These are phyloP conservation scores for Platysteira castanea DNA, from an alignment of 2,113 vertebrate genomes.

Conservation along the genomic window DNA sequence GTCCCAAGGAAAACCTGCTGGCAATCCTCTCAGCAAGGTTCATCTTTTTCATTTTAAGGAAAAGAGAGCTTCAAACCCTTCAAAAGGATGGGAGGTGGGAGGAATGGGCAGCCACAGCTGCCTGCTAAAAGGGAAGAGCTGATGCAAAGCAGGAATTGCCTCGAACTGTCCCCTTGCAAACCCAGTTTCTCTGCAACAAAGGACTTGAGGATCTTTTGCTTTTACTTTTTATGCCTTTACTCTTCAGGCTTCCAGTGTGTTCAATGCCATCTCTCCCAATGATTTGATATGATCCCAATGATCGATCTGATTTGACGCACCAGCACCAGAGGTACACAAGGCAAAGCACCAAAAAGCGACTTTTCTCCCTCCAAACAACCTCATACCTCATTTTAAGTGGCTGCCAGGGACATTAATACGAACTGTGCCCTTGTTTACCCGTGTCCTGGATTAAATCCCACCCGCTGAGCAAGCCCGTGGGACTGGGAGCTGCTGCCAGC, in stretches of 20 bases:
- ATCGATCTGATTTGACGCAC: fast-evolving
- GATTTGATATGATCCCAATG: neutral
- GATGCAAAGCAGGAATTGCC: neutral
- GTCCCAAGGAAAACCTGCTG: neutral
- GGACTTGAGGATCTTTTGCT: neutral
- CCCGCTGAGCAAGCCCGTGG: fast-evolving
- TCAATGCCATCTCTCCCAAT: neutral
- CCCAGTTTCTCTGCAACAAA: neutral
- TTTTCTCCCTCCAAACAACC: neutral
- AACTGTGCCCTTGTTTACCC: neutral
- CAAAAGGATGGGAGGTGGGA: neutral
- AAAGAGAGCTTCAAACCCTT: neutral
- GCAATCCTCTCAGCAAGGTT: neutral
- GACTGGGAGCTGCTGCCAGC: neutral
- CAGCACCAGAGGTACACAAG: neutral
- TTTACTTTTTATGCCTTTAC: neutral
- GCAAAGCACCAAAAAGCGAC: neutral
- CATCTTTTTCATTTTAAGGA: neutral
- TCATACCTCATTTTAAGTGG: fast-evolving
- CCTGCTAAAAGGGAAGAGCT: neutral
- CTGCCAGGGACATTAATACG: neutral
- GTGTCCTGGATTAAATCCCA: neutral
- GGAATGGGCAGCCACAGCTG: neutral
- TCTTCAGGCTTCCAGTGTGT: neutral
- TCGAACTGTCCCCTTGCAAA: neutral